Evolutionary conservation across 2,888 invertebrate genomes (phyloP), one percentile per base, ranked within the genome.

Genomic region (Brachycybe producta): DNA sequence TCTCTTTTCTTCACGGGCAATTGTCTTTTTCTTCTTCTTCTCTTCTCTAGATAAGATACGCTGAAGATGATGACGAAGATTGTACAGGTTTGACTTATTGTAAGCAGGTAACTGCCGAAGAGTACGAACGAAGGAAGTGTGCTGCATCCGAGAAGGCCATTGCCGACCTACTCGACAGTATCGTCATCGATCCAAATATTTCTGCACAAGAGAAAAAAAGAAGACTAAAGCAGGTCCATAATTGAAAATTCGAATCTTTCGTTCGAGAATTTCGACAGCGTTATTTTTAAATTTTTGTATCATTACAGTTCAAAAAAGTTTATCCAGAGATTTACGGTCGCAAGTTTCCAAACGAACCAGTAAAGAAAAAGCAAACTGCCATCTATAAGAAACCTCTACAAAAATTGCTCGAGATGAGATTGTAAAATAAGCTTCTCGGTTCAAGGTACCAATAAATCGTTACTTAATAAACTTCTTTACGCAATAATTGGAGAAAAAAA

Each of bases 21-120:
- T 17, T 13, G 8, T 23, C 42, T 42, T 23, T 23, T 42, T 8
- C 7, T 11, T 11, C 21, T 8, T 17, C 13, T 26, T 13, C 23
- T 26, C 38, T 24, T 47, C 38, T 21, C n/a, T 38, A 47, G 47
- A 38, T 47, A 17, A 21, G 38, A 38, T 47, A 47, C 47, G 8
- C 7, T 47, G 21, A 17, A 26, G 47, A 38, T 19, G 19, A 38
- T 47, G 42, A 38, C 24, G 19, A 38, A 38, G 42, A 42, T 42
- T 19, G 19, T 32, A 32, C 32, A 32, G 19, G 36, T 38, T 38
- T 47, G 30, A 49, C 40, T 49, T 49, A 49, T 49, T 49, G 49
- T 41, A 41, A 49, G 30, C 39, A 49, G 49, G 49, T 49, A 19
- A 49, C 40, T 19, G 32, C 17, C 23, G 40, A 49, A 30, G 49